phyloP scores from a whole-genome alignment of 2,888 invertebrate genomes.

The Hanleya hanleyi region DNA sequence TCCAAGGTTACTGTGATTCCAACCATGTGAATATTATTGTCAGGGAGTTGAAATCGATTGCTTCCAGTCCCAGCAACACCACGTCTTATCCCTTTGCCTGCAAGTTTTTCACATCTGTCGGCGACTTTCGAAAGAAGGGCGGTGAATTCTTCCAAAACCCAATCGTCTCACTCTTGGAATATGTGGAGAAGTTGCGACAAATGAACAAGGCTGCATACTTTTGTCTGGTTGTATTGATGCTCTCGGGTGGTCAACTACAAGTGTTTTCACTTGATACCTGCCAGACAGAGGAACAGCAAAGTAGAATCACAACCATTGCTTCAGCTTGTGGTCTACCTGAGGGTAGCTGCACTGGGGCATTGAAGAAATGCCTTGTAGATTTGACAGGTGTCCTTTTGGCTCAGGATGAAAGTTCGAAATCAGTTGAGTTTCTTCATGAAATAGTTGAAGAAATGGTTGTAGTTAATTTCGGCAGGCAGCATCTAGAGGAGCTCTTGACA shows the following conservation, averaged over 20 bases:
- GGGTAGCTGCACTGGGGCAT: neutral
- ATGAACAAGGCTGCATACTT: neutral
- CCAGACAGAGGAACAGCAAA: neutral
- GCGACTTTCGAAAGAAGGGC: neutral
- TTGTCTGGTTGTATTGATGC: neutral
- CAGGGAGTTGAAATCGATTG: neutral
- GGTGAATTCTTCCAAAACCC: neutral
- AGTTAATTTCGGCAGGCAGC: neutral
- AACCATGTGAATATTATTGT: neutral
- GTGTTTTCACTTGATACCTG: neutral
- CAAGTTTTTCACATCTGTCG: slow-evolving; percentile 1
- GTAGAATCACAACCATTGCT: neutral
- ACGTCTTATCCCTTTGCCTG: slow-evolving; percentile 2
- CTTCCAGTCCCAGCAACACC: neutral
- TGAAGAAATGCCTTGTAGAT: neutral
- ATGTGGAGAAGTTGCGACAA: neutral
- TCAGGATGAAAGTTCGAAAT: neutral
- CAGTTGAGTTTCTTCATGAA: neutral
- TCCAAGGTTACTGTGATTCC: slow-evolving; percentile 1
- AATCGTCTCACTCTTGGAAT: neutral
- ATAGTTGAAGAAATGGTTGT: neutral
- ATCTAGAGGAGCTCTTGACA: neutral
- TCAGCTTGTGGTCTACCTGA: neutral
- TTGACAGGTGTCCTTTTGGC: neutral
- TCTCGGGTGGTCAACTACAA: slow-evolving; percentile 1